These are phyloP conservation scores for Saturnia japonica DNA, from an alignment of 2,888 invertebrate species.

Conservation along the genomic window DNA sequence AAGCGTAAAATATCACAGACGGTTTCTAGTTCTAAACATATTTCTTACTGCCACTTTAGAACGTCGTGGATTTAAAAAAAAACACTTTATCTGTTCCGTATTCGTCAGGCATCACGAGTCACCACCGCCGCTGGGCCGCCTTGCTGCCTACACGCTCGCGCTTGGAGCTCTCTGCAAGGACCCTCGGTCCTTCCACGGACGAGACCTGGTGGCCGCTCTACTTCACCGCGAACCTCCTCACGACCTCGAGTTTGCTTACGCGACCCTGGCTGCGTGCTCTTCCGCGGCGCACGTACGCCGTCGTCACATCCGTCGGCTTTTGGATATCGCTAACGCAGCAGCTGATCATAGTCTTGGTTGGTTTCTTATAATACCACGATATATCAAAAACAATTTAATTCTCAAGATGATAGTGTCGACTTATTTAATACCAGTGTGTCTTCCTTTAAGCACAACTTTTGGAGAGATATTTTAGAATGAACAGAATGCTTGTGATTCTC, in stretches of 20 bases:
- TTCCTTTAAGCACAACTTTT: no score
- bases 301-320: conserved; percentile 88
- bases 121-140: conserved; percentile 87
- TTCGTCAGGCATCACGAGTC: conserved; percentile 87
- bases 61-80: no score
- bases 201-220: conserved; percentile 90
- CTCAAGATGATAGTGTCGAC: no score
- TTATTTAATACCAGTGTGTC: no score
- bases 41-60: no score
- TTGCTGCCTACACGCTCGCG: conserved; percentile 90
- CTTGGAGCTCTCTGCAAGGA: conserved; percentile 91
- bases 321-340: conserved; percentile 91
- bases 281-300: conserved; percentile 92
- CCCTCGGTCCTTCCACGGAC: conserved; percentile 91
- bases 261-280: conserved; percentile 90
- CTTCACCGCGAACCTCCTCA: conserved; percentile 88
- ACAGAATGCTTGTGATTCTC: no score
- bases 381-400: no score
- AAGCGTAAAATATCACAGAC: no score
- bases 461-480: no score
- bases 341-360: conserved; percentile 90
- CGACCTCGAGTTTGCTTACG: conserved; percentile 89
- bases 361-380: conserved; percentile 27
- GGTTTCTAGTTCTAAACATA: no score
- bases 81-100: no score